phyloP scores from a whole-genome alignment of 2,113 vertebrate genomes.

The Camelus bactrianus region DNA sequence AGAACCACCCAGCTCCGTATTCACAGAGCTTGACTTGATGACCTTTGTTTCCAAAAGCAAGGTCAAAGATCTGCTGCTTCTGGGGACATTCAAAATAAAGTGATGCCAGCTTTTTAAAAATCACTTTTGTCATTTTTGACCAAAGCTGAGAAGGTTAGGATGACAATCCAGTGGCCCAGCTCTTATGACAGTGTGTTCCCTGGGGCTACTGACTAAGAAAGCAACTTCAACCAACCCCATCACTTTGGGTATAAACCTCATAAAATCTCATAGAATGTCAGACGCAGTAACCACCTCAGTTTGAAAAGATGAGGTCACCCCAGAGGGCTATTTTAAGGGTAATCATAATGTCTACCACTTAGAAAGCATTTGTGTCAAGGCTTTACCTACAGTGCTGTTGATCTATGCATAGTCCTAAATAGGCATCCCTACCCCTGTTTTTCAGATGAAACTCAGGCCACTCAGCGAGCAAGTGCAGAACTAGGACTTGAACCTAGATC shows the following conservation, averaged over 20 bases:
- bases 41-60: slow-evolving; percentile 34
- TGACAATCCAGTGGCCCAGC: background rate
- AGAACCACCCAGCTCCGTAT: background rate
- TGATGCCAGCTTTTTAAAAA: background rate
- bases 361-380: background rate
- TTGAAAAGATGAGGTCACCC: background rate
- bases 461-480: background rate
- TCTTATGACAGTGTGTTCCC: background rate
- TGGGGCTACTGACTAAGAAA: background rate
- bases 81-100: slow-evolving; percentile 34
- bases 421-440: background rate
- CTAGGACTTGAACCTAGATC: slow-evolving; percentile 15
- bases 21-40: background rate
- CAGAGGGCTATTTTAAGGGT: slow-evolving; percentile 11
- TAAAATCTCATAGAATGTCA: background rate
- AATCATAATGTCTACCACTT: background rate
- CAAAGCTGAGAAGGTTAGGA: slow-evolving; percentile 34
- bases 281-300: background rate
- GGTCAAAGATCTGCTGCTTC: slow-evolving; percentile 30
- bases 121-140: background rate
- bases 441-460: slow-evolving; percentile 29
- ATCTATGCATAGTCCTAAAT: background rate
- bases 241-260: background rate
- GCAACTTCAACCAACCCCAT: background rate
- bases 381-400: background rate